Conservation (phyloP, 2,113 vertebrate species). For the Vireo altiloquus region DNA sequence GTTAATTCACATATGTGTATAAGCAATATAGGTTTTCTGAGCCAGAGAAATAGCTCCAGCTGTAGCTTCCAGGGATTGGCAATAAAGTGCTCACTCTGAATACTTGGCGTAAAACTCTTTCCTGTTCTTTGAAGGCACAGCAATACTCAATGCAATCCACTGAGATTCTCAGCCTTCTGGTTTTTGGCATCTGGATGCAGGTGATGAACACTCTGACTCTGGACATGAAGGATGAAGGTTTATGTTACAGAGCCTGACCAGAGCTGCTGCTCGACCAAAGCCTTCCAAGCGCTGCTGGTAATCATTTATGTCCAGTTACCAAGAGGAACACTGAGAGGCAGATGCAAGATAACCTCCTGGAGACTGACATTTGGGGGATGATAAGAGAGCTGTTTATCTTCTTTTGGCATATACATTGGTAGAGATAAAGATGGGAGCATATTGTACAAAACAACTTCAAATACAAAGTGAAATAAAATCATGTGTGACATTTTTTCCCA, state of each 20-base stretch:
- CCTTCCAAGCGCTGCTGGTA: background rate
- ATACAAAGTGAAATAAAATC: background rate
- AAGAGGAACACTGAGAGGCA: background rate
- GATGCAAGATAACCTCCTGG: background rate
- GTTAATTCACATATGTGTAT: background rate
- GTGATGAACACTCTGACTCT: background rate
- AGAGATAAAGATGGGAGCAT: background rate
- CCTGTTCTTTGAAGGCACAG: slow-evolving; percentile 14
- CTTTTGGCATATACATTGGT: background rate
- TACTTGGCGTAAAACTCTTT: background rate
- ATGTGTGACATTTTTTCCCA: background rate
- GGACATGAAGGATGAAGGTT: background rate
- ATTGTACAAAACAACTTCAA: background rate
- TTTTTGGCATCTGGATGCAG: background rate
- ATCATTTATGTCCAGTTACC: background rate
- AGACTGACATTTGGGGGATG: background rate
- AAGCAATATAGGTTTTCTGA: background rate
- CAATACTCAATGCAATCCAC: background rate
- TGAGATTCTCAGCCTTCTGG: background rate
- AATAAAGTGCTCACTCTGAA: background rate
- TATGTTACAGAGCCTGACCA: background rate
- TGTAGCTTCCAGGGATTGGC: background rate
- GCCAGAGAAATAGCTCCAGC: background rate
- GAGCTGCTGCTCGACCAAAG: background rate
- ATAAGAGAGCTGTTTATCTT: background rate